A percentile compares a stretch with the other conserved stretches of the same genome.
Evolutionary conservation across 2,797 vertebrate genomes (phyloP).

Genomic region (Etheostoma perlongum): DNA sequence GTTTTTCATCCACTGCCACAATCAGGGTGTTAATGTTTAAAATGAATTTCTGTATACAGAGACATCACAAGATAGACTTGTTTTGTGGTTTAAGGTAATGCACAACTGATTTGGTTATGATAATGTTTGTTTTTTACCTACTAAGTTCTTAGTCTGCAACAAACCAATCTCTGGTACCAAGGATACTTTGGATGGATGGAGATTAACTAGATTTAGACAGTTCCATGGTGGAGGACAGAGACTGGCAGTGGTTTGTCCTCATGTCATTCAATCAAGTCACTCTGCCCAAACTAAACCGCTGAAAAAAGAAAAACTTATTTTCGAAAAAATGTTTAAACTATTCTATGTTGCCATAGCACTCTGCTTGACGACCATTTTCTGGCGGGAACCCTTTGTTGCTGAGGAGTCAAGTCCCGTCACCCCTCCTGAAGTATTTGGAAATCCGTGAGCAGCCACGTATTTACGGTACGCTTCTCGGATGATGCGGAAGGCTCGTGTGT

Average conservation of each 20-base stretch:
- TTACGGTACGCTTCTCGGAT: slow-evolving; percentile 96
- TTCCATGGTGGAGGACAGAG: not conserved
- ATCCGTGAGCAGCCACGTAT: slow-evolving; percentile 93
- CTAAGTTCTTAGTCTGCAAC: not conserved
- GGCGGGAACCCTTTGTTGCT: slow-evolving; percentile 80
- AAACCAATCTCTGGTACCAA: not conserved
- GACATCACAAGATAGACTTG: slow-evolving; percentile 7
- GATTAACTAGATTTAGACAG: not conserved
- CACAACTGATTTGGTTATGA: not conserved
- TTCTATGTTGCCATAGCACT: slow-evolving; percentile 73
- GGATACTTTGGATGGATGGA: not conserved
- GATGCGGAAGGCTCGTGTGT: slow-evolving; percentile 93
- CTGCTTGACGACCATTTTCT: slow-evolving; percentile 92
- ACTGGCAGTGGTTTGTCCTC: not conserved
- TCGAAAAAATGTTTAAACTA: not conserved
- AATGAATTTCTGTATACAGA: not conserved
- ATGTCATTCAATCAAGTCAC: not conserved
- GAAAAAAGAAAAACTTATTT: not conserved
- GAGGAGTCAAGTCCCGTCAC: slow-evolving; percentile 76
- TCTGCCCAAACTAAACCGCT: not conserved
- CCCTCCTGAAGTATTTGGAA: slow-evolving; percentile 86
- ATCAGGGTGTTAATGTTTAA: not conserved
- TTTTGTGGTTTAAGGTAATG: slow-evolving; percentile 8
- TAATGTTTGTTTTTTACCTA: not conserved
- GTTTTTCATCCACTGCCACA: not conserved